Evolutionary conservation across 1,140 invertebrate genomes (phyloP).

Genomic region (Drusus annulatus): DNA sequence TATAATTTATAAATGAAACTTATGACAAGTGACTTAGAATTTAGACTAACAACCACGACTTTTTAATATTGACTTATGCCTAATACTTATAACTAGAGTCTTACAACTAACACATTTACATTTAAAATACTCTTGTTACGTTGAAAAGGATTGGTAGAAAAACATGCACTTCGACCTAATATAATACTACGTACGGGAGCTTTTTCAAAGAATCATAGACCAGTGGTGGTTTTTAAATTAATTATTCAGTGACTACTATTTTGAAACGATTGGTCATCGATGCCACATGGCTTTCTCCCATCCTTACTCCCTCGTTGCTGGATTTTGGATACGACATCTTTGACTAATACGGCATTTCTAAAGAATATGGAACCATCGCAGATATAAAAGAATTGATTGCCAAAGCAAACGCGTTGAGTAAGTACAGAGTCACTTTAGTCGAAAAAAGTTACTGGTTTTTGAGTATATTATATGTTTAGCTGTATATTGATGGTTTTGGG

Average conservation of each 20-base stretch:
- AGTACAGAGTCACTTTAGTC: background rate
- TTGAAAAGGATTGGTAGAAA: conserved; percentile 73
- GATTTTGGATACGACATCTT: conserved; percentile 80
- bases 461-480: no score
- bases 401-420: conserved; percentile 63
- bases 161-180: conserved; percentile 78
- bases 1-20: no score
- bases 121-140: background rate
- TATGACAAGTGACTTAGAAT: no score
- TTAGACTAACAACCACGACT: no score
- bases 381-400: conserved; percentile 75
- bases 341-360: conserved; percentile 75
- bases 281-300: conserved; percentile 78
- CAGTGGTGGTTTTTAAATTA: conserved; percentile 65
- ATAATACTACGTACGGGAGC: conserved; percentile 75
- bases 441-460: no score
- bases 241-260: conserved; percentile 61
- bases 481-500: no score
- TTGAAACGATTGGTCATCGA: conserved; percentile 75
- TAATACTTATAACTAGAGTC: no score
- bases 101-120: no score
- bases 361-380: conserved; percentile 74
- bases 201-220: conserved; percentile 82
- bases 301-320: conserved; percentile 77
- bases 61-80: no score